Conservation (phyloP, 2,888 invertebrate genomes). For the Melinopterus prodromus region DNA sequence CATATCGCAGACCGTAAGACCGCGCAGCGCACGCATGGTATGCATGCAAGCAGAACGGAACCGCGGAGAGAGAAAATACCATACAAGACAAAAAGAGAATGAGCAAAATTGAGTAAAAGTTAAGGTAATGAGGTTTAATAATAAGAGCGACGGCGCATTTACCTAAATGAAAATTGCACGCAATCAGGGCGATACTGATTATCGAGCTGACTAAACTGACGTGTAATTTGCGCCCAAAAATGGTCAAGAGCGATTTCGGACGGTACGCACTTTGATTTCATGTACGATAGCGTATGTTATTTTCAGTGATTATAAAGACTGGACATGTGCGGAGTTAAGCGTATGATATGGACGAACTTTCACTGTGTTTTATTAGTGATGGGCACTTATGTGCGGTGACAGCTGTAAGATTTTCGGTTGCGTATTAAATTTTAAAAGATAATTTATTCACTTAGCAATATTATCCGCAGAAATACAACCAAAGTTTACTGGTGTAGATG, state of each 20-base stretch:
- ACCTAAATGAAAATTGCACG: background rate
- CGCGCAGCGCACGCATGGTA: background rate
- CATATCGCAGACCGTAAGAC: background rate
- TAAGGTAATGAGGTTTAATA: slow-evolving; percentile 4
- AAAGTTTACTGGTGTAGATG: too few relatives aligned
- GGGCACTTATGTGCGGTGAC: background rate
- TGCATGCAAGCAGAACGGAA: background rate
- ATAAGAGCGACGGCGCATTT: background rate
- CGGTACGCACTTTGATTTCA: background rate
- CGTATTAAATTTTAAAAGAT: background rate
- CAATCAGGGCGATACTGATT: background rate
- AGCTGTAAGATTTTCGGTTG: background rate
- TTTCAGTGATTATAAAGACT: background rate
- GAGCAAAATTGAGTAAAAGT: background rate
- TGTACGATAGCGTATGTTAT: background rate
- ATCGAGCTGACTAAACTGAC: background rate
- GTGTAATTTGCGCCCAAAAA: background rate
- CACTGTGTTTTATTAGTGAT: background rate
- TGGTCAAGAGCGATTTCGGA: background rate
- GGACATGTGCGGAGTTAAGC: background rate
- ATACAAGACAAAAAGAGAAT: background rate
- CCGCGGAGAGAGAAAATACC: background rate
- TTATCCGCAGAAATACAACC: background rate
- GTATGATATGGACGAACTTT: background rate
- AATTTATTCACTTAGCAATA: background rate